Conservation (phyloP, 2,888 invertebrate species). For the Hecatera dysodea region DNA sequence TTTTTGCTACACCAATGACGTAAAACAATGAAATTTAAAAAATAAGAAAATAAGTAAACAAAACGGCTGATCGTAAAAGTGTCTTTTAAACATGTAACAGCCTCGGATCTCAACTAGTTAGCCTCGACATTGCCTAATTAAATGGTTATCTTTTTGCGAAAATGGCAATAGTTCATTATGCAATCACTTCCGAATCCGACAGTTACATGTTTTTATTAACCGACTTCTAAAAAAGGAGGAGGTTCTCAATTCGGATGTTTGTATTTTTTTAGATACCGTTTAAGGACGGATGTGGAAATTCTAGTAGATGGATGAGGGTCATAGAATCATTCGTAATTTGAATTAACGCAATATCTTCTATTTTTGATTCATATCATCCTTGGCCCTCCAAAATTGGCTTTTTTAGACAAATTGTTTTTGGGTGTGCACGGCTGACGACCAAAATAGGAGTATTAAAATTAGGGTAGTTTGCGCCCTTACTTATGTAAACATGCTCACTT, state of each 20-base stretch:
- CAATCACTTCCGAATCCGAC: slow-evolving; percentile 18
- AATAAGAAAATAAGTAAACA: not conserved
- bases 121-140: slow-evolving; percentile 37
- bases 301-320: not conserved
- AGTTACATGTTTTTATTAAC: slow-evolving; percentile 1
- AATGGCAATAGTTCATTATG: slow-evolving; percentile 14
- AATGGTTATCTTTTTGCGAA: slow-evolving; percentile 13
- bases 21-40: not conserved
- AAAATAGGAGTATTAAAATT: not conserved
- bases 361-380: slow-evolving; percentile 7
- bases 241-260: no score
- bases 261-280: slow-evolving; percentile 6
- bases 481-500: not conserved
- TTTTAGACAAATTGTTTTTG: slow-evolving; percentile 6
- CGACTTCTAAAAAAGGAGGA: no score
- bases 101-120: slow-evolving; percentile 16
- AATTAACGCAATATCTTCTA: not conserved
- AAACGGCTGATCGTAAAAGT: not conserved
- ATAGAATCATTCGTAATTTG: not conserved
- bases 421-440: not conserved
- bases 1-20: not conserved
- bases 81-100: slow-evolving; percentile 14
- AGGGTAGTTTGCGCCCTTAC: not conserved
- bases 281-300: slow-evolving; percentile 12
- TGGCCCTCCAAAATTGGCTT: not conserved